Conservation (phyloP, 1,140 invertebrate species). For the Antheraea pernyi region DNA sequence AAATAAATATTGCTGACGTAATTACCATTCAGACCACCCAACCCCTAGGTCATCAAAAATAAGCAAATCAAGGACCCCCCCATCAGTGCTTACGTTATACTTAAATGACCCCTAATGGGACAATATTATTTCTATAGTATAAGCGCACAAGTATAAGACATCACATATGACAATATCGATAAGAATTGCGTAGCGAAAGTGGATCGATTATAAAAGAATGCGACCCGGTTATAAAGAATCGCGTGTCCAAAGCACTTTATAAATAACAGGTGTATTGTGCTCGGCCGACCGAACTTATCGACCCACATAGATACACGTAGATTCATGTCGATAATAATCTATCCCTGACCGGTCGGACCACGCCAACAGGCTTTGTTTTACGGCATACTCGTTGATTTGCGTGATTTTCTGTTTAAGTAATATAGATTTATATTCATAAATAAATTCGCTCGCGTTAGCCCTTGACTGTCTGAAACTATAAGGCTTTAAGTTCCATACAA, state of each 20-base stretch:
- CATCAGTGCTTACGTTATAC: too few species aligned
- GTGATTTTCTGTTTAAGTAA: background rate
- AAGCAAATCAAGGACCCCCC: too few species aligned
- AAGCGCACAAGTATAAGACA: too few species aligned
- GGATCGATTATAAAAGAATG: conserved; percentile 9
- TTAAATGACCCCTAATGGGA: too few species aligned
- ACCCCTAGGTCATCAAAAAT: too few species aligned
- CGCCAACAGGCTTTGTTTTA: background rate
- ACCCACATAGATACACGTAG: background rate
- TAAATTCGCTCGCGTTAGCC: too few species aligned
- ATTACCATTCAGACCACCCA: too few species aligned
- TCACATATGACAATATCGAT: background rate
- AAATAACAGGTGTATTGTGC: background rate
- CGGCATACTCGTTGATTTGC: background rate
- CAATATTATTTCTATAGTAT: too few species aligned
- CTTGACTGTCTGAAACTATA: too few species aligned
- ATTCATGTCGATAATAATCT: background rate
- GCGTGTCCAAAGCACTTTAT: background rate
- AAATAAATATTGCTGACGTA: too few species aligned
- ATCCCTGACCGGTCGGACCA: background rate
- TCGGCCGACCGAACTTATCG: background rate
- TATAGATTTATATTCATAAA: background rate
- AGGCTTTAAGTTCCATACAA: background rate
- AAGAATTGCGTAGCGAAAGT: background rate
- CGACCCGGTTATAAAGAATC: background rate